Evolutionary conservation across 2,797 vertebrate species (phyloP), one percentile per base, ranked within the genome.

Genomic region (Poeciliopsis paucimaculata): DNA sequence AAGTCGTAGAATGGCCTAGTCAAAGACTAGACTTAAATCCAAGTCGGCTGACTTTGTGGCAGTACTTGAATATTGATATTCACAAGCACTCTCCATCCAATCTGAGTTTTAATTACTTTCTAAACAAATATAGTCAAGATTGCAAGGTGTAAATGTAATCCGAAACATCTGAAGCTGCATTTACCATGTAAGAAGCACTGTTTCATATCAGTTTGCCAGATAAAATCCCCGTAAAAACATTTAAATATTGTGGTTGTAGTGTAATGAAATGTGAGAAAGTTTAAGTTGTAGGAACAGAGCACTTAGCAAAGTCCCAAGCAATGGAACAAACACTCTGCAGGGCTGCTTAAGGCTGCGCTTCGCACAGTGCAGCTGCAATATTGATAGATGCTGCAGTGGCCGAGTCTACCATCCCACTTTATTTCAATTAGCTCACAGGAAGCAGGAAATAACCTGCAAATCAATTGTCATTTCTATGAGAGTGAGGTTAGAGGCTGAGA

Each of bases 341-440:
- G 79, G 60, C 73, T 87, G 86, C 81, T 87, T 78, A 43, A 82
- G 78, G 82, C 77, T 5, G 72, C 78, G 71, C 84, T 83, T 77
- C 36, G 72, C 75, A 72, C 84, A 78, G 80, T 86, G 77, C 79
- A 41, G 41, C 85, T 82, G 87, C 86, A 90, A 86, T 92, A 94
- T 93, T 92, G 94, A 94, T 92, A 92, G 89, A 93, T 90, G 90
- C 89, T 87, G 91, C 89, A 86, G 86, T 86, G 82, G 84, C 87
- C 1, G 75, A 84, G 90, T 90, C 91, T 57, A 83, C 89, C 82
- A 10, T 91, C 87, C 91, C 92, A 95, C 93, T 95, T 95, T 92
- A 94, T 95, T 95, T 95, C 93, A 95, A 94, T 95, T 95, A 95
- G 93, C 90, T 91, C 92, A 89, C 86, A 94, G 94, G 94, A 95